Conservation (phyloP, 2,888 invertebrate genomes). For the Hirudinaria manillensis region DNA sequence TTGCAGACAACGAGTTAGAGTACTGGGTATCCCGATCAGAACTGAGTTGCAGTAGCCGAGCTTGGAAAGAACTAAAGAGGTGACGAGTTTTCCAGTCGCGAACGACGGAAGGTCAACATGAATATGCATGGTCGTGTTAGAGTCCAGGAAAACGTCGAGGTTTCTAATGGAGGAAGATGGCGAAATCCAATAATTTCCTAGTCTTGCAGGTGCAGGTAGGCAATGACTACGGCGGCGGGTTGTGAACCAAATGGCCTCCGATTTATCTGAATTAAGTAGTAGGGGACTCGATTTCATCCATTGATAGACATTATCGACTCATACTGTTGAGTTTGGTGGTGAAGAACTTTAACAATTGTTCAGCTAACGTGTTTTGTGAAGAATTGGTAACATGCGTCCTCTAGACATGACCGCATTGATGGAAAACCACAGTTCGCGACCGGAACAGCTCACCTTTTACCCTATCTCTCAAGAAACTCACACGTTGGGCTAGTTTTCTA, state of each 20-base stretch:
- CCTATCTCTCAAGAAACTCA: not conserved
- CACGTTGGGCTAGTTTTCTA: not conserved
- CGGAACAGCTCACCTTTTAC: not conserved
- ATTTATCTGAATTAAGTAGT: not conserved
- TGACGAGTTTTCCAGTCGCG: not conserved
- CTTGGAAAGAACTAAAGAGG: slow-evolving; percentile 1
- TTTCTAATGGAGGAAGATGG: not conserved
- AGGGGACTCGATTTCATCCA: not conserved
- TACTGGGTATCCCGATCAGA: not conserved
- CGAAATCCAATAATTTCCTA: not conserved
- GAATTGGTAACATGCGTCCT: slow-evolving; percentile 3
- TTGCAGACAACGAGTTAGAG: not conserved
- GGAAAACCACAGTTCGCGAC: not conserved
- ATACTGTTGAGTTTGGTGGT: not conserved
- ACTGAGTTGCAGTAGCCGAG: not conserved
- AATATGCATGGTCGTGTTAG: not conserved
- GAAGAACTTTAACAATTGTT: not conserved
- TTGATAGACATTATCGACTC: not conserved
- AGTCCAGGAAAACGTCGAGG: not conserved
- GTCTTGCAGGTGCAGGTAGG: not conserved
- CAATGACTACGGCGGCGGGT: not conserved
- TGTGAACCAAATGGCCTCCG: no score
- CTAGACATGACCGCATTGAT: slow-evolving; percentile 3
- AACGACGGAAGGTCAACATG: not conserved
- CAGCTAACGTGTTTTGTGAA: not conserved